Percentiles rank a stretch among this genome's conserved stretches.
These are phyloP conservation scores for Vanacampus margaritifer DNA, from an alignment of 2,113 vertebrate genomes.

Conservation along the genomic window DNA sequence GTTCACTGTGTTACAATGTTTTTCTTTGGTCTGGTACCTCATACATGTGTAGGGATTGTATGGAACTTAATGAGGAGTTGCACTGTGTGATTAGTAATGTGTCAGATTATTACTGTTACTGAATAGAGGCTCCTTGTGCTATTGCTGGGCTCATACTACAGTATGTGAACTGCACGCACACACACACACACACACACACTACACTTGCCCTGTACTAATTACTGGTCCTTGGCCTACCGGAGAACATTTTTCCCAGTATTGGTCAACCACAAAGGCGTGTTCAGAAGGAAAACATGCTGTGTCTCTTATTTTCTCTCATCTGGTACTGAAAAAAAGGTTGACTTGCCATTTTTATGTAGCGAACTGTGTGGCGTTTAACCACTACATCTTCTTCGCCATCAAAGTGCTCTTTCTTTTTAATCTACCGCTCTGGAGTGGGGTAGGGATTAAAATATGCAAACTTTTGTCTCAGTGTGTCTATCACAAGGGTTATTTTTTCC, in stretches of 20 bases:
- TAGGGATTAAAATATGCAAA: neutral
- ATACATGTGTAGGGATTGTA: neutral
- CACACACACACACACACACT: too few relatives aligned
- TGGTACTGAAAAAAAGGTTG: neutral
- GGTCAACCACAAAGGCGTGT: conserved; percentile 1
- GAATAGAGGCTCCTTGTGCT: neutral
- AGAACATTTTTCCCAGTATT: neutral
- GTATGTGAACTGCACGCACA: neutral
- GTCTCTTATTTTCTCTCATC: neutral
- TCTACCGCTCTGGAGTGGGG: neutral
- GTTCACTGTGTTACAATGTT: too few relatives aligned
- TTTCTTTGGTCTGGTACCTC: neutral
- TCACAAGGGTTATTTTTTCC: too few relatives aligned
- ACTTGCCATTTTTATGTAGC: neutral
- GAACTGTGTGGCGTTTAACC: neutral
- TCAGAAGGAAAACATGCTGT: neutral
- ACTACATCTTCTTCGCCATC: neutral
- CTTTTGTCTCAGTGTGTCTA: neutral
- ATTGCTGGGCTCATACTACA: neutral
- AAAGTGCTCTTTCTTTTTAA: neutral
- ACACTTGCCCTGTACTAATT: too few relatives aligned
- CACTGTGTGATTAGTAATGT: neutral
- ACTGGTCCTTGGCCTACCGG: neutral
- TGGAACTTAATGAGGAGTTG: neutral
- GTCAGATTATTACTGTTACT: neutral